Conservation (phyloP, 2,113 vertebrate genomes). For the Arvicanthis niloticus region DNA sequence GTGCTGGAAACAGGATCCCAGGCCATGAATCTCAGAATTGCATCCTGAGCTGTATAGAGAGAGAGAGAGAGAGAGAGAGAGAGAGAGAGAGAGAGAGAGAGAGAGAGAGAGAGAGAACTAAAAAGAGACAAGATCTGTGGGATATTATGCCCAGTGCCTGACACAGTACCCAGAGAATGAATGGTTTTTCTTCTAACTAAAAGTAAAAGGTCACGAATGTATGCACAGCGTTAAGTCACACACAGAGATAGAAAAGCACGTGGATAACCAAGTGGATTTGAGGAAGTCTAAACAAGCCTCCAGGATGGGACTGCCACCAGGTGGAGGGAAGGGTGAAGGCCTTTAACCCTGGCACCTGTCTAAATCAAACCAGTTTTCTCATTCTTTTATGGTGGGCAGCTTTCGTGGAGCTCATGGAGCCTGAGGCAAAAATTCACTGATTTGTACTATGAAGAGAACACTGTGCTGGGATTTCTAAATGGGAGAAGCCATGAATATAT, state of each 20-base stretch:
- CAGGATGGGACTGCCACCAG: not conserved
- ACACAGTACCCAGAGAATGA: not conserved
- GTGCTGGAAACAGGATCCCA: not conserved
- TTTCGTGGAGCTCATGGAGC: not conserved
- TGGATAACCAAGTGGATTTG: not conserved
- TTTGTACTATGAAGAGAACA: not conserved
- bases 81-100: too few relatives aligned
- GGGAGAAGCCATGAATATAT: not conserved
- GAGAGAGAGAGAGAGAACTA: too few relatives aligned
- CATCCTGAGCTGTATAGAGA: not conserved
- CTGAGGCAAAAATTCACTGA: not conserved
- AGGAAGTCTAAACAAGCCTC: not conserved
- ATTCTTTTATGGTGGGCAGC: not conserved
- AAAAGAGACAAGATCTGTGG: not conserved
- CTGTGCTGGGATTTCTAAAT: not conserved
- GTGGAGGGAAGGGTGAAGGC: not conserved
- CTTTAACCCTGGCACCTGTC: not conserved
- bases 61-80: too few relatives aligned
- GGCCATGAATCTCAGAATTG: not conserved
- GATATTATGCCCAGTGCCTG: not conserved
- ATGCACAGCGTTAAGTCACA: not conserved
- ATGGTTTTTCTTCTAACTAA: not conserved
- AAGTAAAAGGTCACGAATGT: not conserved
- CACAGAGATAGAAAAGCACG: not conserved
- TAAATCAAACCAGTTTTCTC: constrained; percentile 2